These are phyloP conservation scores for Cerastoderma edule DNA, from an alignment of 2,888 invertebrate species.

Conservation along the genomic window DNA sequence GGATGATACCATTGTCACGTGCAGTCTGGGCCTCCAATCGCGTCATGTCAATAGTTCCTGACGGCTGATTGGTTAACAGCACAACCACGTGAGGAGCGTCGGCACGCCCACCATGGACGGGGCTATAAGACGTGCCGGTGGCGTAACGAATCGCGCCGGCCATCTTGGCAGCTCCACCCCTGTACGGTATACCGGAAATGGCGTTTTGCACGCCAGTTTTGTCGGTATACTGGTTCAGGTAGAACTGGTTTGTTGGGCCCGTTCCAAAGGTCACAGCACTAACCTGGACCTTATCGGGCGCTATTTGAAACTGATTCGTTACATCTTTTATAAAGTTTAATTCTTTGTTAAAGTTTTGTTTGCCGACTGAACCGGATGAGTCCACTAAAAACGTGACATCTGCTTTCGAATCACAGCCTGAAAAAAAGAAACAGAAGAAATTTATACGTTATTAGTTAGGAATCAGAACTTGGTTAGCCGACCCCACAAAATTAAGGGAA, in stretches of 20 bases:
- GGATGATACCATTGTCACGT: slow-evolving; percentile 66
- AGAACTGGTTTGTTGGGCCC: slow-evolving; percentile 70
- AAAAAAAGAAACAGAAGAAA: slow-evolving; percentile 35
- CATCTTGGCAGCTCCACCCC: slow-evolving; percentile 65
- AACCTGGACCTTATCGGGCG: slow-evolving; percentile 67
- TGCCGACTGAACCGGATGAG: slow-evolving; percentile 70
- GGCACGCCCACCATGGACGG: slow-evolving; percentile 68
- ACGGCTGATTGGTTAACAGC: slow-evolving; percentile 68
- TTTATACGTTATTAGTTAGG: too few species aligned
- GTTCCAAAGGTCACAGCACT: slow-evolving; percentile 71
- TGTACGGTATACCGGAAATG: slow-evolving; percentile 65
- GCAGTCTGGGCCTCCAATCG: slow-evolving; percentile 69
- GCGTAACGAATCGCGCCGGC: slow-evolving; percentile 71
- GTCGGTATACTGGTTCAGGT: slow-evolving; percentile 66
- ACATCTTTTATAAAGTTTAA: slow-evolving; percentile 70
- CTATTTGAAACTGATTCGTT: slow-evolving; percentile 69
- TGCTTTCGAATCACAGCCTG: slow-evolving; percentile 73
- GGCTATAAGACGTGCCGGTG: slow-evolving; percentile 70
- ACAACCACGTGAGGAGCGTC: slow-evolving; percentile 68
- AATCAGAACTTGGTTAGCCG: too few species aligned
- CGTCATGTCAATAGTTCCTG: slow-evolving; percentile 65
- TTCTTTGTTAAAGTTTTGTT: slow-evolving; percentile 69
- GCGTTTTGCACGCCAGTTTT: slow-evolving; percentile 62
- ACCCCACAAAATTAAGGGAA: too few species aligned
- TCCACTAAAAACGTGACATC: slow-evolving; percentile 75